Evolutionary conservation across 2,888 invertebrate genomes (phyloP).

Genomic region (Bhutanitis thaidina): DNA sequence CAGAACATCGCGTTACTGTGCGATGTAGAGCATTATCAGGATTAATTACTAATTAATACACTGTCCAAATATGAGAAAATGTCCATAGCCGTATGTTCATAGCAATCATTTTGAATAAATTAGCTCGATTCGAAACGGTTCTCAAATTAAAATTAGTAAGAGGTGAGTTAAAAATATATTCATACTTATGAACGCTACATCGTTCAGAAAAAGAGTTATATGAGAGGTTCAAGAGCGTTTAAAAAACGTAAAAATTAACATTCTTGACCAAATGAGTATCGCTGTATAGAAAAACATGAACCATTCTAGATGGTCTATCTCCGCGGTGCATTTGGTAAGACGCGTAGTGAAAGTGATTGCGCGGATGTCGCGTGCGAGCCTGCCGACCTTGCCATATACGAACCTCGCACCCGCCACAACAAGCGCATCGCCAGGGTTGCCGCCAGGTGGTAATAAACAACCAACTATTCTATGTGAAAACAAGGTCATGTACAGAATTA

Average conservation of each 20-base stretch:
- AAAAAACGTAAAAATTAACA: not conserved
- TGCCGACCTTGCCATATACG: constrained; percentile 74
- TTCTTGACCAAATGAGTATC: not conserved
- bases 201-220: too few species aligned
- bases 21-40: too few species aligned
- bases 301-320: constrained; percentile 32
- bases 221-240: too few species aligned
- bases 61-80: too few species aligned
- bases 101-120: too few species aligned
- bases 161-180: too few species aligned
- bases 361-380: constrained; percentile 69
- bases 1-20: too few species aligned
- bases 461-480: constrained; percentile 1
- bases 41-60: too few species aligned
- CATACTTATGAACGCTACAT: too few species aligned
- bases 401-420: constrained; percentile 20
- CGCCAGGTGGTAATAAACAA: constrained; percentile 9
- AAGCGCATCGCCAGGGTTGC: constrained; percentile 20
- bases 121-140: too few species aligned
- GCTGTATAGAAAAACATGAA: constrained; percentile 4
- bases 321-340: constrained; percentile 57
- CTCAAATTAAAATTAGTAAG: too few species aligned
- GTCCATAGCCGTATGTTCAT: too few species aligned
- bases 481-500: constrained; percentile 5
- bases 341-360: constrained; percentile 74